Evolutionary conservation across 1,140 invertebrate genomes (phyloP), one percentile per base, ranked within the genome.

Genomic region (Archegozetes longisetosus): DNA sequence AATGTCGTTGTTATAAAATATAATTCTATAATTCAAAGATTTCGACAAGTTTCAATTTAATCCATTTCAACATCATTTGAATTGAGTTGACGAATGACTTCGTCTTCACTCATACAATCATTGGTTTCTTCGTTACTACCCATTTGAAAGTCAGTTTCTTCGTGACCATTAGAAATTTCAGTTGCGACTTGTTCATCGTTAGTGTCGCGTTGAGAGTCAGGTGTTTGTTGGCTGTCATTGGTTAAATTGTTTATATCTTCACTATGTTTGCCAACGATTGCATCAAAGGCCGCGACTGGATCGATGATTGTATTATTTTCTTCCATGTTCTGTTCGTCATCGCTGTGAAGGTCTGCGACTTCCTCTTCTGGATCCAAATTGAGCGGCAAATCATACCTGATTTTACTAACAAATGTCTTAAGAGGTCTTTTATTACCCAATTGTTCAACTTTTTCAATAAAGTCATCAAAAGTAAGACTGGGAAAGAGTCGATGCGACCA

Each of bases 401-500:
- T 52, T 58, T 29, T 26, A 24, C 4, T 2, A 17, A 58, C n/a
- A 27, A n/a, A 53, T 2, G 9, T 58, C 46, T 79, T 75, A 14
- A 88, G 75, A 61, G 78, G 82, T 55, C 68, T 68, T 65, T 86
- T 87, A 23, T 75, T 75, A 1, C 89, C 89, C 1, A 94, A 74
- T 51, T 78, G 78, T 69, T 92, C 89, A 54, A 88, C 78, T 72
- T 82, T 82, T 56, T 82, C 81, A 1, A 93, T 72, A 61, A 84
- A 84, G 70, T 92, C 86, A 68, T 86, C 83, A 75, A 93, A 93
- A 22, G 82, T 77, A 65, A 84, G 84, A 68, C 84, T 89, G 1
- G 91, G 89, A 76, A 84, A 93, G 49, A 95, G 69, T 60, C 90
- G 76, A 70, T 94, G 88, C 1, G 82, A 82, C 92, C 92, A 96